Base-by-base conservation (phyloP, 2,113 vertebrate species). In the Pterocles orientalis region DNA sequence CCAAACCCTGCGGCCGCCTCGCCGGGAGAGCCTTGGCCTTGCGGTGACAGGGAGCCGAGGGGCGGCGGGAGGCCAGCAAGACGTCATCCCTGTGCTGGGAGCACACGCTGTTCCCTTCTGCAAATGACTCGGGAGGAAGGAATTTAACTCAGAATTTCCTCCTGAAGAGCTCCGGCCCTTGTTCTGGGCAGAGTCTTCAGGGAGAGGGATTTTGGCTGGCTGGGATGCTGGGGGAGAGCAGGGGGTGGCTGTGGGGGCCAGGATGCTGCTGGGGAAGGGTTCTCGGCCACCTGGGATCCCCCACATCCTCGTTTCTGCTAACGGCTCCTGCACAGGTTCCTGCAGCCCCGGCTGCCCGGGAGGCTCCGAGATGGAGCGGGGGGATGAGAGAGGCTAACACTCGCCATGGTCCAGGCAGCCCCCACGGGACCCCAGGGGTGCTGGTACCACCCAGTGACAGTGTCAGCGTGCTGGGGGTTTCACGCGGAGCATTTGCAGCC, bases 91-190 rank as follows among this genome's bases (percentile, higher is more conserved):
- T 86, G 62, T 93, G 89, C 91, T 75, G 64, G 68, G 87, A 96
- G 96, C 82, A 97, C 95, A 90, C 2, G 2, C 80, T 95, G 94
- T 96, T 97, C 96, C 60, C 47, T 81, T 86, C 88, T 68, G 43
- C 14, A 12, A 88, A 72, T 95, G 79, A 94, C 71, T 94, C 0
- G 13, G 23, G 68, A 96, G 94, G 92, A 91, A 93, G 85, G 92
- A 97, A 97, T 96, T 92, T 88, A 93, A 87, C 66, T 75, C 90
- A 85, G 84, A 91, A 94, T 82, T 95, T 95, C 82, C 85, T 94
- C 82, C 58, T 92, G 73, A 65, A 71, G 75, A 65, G 34, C 66
- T 80, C 50, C 9, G 17, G 80, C 86, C 31, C 77, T 88, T 75
- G 84, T 82, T 92, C 77, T 91, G 65, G 48, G 48, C 62, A 70